Conservation (phyloP, 2,888 invertebrate genomes). For the Tuberolachnus salignus region DNA sequence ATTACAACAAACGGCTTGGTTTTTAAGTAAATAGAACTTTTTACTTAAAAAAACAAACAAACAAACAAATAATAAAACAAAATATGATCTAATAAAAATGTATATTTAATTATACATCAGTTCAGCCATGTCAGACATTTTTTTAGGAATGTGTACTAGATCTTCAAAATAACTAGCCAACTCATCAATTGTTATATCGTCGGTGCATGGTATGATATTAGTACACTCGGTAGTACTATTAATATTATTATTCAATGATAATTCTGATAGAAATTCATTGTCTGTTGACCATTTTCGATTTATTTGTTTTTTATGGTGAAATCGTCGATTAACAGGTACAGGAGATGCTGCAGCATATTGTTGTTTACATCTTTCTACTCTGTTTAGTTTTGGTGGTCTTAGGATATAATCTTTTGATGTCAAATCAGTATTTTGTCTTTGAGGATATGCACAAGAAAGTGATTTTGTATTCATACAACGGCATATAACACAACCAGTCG, state of each 20-base stretch:
- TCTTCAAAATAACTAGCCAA: slow-evolving; percentile 95
- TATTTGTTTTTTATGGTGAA: slow-evolving; percentile 40
- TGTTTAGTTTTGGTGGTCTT: slow-evolving; percentile 47
- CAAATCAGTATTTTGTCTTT: slow-evolving; percentile 31
- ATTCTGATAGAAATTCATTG: slow-evolving; percentile 37
- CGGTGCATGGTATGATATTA: slow-evolving; percentile 59
- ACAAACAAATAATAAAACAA: slow-evolving; percentile 43
- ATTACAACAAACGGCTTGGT: slow-evolving; percentile 25
- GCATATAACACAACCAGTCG: slow-evolving; percentile 46
- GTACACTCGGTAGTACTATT: slow-evolving; percentile 55
- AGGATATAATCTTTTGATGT: slow-evolving; percentile 41
- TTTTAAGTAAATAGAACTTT: slow-evolving; percentile 22
- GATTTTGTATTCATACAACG: slow-evolving; percentile 53
- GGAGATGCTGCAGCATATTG: slow-evolving; percentile 50
- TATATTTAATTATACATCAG: slow-evolving; percentile 94
- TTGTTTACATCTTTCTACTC: slow-evolving; percentile 48
- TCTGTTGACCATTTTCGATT: slow-evolving; percentile 42
- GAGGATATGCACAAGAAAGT: slow-evolving; percentile 40
- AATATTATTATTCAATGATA: slow-evolving; percentile 45
- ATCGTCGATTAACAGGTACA: slow-evolving; percentile 43
- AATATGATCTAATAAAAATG: slow-evolving; percentile 6
- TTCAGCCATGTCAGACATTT: slow-evolving; percentile 97
- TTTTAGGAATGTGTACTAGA: slow-evolving; percentile 93
- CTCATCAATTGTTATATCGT: slow-evolving; percentile 91
- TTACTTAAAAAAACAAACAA: background rate